A percentile compares a stretch with the other conserved stretches of the same genome.
Evolutionary conservation across 2,113 vertebrate genomes (phyloP).

Genomic region (Heterotilapia buettikoferi): DNA sequence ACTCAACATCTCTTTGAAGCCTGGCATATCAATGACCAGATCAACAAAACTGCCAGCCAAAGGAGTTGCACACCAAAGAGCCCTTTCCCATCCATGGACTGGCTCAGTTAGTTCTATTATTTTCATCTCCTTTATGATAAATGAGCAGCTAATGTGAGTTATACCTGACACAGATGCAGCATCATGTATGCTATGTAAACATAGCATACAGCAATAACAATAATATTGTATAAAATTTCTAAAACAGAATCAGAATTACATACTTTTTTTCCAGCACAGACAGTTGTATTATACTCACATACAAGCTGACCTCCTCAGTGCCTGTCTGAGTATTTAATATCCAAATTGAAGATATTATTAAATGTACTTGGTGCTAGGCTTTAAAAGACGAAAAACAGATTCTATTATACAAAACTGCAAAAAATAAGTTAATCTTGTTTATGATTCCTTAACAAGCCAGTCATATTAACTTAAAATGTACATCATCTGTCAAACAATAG

Average conservation of each 20-base stretch:
- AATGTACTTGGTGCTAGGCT: not conserved
- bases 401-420: not conserved
- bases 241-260: not conserved
- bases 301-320: not conserved
- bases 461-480: constrained; percentile 30
- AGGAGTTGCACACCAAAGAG: not conserved
- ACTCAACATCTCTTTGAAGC: not conserved
- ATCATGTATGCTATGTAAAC: not conserved
- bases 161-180: not conserved
- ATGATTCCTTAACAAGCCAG: not conserved
- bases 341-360: not conserved
- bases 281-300: not conserved
- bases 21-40: not conserved
- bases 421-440: not conserved
- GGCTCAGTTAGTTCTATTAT: not conserved
- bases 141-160: not conserved
- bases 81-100: not conserved
- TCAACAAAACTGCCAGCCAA: not conserved
- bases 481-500: constrained; percentile 26
- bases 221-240: not conserved
- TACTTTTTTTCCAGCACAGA: not conserved
- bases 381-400: not conserved
- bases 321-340: not conserved
- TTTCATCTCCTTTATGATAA: not conserved
- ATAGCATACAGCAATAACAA: not conserved